Base-by-base conservation (phyloP, 2,113 vertebrate species). In the Colossoma macropomum region DNA sequence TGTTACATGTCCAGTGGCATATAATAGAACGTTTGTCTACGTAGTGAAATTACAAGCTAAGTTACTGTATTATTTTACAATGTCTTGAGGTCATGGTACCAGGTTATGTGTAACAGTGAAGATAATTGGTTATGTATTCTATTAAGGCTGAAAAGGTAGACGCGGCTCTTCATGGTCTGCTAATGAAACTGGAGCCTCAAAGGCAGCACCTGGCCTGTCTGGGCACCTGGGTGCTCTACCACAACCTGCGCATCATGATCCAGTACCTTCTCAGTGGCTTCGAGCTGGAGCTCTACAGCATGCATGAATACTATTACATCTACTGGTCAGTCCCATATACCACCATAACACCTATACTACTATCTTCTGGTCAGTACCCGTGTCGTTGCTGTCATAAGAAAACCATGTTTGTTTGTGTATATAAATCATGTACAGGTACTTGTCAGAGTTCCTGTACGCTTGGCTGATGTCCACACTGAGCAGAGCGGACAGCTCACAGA, bases 291-390 rank as follows among this genome's bases (percentile, higher is more conserved):
- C 97, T 99, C 45, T 99, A 99, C 92, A 99, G 97, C 91, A 99
- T 99, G 97, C 98, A 99, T 19, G 98, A 99, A 79, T 99, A 99
- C 90, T 99, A 99, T 91, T 99, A 99, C 93, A 96, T 99, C 87
- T 99, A 99, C 92, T 99, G 98, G 98, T 99, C 92, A 86, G 89
- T 23, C 65, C 65, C 30, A 16, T 34, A 34, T 19, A 34, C 30
- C 30, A 68, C 12, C 7, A 30, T 21, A 7, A 23, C 19, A 32
- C 13, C 5, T 12, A 30, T 34, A 21, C 30, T 34, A 2, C 59
- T n/a, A 38, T 7, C 34, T 7, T 9, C 25, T 12, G 10, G 12
- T 27, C 25, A 27, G 60, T 63, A 3, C 41, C 4, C 10, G 41
- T 45, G 41, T 45, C 34, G 3, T 38, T 3, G 34, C 34, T 7